Evolutionary conservation across 2,797 vertebrate species (phyloP).

Genomic region (Euthynnus affinis): DNA sequence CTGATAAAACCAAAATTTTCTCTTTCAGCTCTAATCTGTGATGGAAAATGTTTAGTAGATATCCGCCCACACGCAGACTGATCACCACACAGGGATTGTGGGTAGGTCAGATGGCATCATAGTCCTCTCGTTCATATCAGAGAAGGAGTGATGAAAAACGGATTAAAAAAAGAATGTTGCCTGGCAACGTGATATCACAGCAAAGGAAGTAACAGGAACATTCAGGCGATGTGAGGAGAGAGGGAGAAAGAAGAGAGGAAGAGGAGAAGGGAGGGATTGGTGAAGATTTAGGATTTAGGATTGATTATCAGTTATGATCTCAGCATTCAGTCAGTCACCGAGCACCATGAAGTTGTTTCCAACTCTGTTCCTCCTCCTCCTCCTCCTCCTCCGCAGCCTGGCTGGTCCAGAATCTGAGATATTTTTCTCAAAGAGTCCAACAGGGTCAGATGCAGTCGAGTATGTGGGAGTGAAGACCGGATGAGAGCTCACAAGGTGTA

Average conservation of each 20-base stretch:
- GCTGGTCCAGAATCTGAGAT: constrained; percentile 35
- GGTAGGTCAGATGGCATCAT: constrained; percentile 53
- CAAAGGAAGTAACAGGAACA: constrained; percentile 15
- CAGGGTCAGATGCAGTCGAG: constrained; percentile 51
- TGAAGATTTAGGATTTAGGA: constrained; percentile 32
- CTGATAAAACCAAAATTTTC: constrained; percentile 10
- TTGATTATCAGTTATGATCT: constrained; percentile 32
- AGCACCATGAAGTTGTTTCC: constrained; percentile 2
- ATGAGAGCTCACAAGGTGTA: constrained; percentile 33
- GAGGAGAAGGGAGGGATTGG: constrained; percentile 39
- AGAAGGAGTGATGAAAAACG: constrained; percentile 41
- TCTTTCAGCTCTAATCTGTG: constrained; percentile 24
- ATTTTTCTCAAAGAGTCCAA: constrained; percentile 25
- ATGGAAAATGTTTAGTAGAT: constrained; percentile 21
- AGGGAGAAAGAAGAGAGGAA: constrained; percentile 37
- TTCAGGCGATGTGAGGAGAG: constrained; percentile 24
- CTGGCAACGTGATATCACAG: constrained; percentile 65
- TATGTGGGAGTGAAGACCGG: constrained; percentile 53
- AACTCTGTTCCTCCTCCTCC: constrained; percentile 18
- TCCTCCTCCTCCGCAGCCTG: constrained; percentile 47
- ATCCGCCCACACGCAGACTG: constrained; percentile 44
- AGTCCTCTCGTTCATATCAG: constrained; percentile 21
- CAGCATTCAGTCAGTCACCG: constrained; percentile 27
- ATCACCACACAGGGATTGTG: constrained; percentile 55
- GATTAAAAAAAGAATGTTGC: constrained; percentile 63